phyloP scores from a whole-genome alignment of 2,113 vertebrate species.

The Cyrtonyx montezumae region DNA sequence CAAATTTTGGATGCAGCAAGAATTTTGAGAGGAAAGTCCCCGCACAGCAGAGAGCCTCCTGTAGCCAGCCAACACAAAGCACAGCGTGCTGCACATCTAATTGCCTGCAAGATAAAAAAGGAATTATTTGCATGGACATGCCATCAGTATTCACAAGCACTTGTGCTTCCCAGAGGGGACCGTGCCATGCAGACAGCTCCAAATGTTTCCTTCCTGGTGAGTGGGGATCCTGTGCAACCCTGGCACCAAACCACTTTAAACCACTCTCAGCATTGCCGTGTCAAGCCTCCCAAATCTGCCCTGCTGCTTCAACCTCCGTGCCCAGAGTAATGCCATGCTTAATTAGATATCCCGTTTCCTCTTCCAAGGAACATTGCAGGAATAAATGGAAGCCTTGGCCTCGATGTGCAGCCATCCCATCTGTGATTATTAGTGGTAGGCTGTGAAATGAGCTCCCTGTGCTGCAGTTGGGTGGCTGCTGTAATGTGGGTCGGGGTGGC shows the following conservation, averaged over 20 bases:
- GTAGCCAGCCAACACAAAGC: neutral
- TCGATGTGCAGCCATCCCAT: neutral
- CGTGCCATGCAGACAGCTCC: neutral
- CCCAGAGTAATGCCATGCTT: neutral
- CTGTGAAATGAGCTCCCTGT: neutral
- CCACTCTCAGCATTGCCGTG: neutral
- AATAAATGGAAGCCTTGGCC: slow-evolving; percentile 2
- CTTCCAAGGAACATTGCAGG: neutral
- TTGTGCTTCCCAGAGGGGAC: neutral
- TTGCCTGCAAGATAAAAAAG: neutral
- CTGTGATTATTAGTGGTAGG: neutral
- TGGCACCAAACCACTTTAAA: neutral
- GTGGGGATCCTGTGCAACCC: neutral
- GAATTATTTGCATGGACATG: neutral
- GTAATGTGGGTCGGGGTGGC: too few relatives aligned
- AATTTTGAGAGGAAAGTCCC: neutral
- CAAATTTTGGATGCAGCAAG: neutral
- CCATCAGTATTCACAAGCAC: neutral
- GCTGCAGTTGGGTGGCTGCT: neutral
- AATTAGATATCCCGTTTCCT: neutral
- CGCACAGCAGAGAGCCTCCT: neutral
- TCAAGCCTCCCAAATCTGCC: neutral
- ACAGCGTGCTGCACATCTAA: neutral
- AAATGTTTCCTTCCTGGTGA: neutral
- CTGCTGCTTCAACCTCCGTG: neutral